phyloP scores from a whole-genome alignment of 2,113 vertebrate genomes.

The Deroptyus accipitrinus region DNA sequence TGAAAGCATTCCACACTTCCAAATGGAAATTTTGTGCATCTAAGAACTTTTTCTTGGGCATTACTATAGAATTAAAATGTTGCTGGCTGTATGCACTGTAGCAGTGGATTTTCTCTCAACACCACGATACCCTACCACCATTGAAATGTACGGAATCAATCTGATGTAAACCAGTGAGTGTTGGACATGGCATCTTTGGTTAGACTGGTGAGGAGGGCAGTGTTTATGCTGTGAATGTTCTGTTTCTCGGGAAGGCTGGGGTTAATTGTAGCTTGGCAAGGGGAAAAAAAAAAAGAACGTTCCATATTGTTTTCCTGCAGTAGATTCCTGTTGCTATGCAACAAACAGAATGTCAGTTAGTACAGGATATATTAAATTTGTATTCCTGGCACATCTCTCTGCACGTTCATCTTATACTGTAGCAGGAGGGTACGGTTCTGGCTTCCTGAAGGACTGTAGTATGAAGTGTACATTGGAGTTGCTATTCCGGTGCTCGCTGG shows the following conservation, averaged over 20 bases:
- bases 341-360: slow-evolving; percentile 72
- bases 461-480: slow-evolving; percentile 38
- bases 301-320: slow-evolving; percentile 71
- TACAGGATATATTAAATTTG: slow-evolving; percentile 70
- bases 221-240: neutral
- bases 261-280: slow-evolving; percentile 74
- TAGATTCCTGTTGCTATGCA: slow-evolving; percentile 76
- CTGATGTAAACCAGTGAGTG: neutral
- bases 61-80: neutral
- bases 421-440: slow-evolving; percentile 47
- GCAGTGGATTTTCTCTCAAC: neutral
- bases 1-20: neutral
- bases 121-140: neutral
- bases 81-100: neutral
- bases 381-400: slow-evolving; percentile 65
- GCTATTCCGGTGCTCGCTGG: slow-evolving; percentile 56
- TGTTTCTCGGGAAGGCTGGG: slow-evolving; percentile 29
- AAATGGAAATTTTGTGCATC: neutral
- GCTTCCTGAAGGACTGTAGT: slow-evolving; percentile 55
- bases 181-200: neutral
- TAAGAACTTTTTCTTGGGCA: neutral
- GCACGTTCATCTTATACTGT: slow-evolving; percentile 67
- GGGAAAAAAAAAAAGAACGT: slow-evolving; percentile 51
- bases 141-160: neutral
- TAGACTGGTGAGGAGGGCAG: neutral